Percentiles rank a stretch among this genome's conserved stretches.
These are phyloP conservation scores for Fissipunctia ypsillon DNA, from an alignment of 2,888 invertebrate genomes.

Conservation along the genomic window DNA sequence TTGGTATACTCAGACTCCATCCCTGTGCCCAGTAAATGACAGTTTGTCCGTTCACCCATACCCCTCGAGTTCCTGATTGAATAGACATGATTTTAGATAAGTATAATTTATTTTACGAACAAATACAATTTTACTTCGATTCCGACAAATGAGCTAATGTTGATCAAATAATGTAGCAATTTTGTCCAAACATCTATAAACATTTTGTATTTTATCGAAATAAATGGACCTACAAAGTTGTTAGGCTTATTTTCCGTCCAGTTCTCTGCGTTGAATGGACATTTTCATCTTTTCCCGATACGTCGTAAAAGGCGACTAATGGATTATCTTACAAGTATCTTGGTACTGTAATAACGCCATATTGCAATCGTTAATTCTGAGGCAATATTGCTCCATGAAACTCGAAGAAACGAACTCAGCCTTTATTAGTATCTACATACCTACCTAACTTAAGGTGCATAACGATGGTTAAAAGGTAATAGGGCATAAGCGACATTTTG, in stretches of 20 bases:
- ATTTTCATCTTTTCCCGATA: constrained; percentile 46
- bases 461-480: too few species aligned
- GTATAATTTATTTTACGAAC: constrained; percentile 55
- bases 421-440: background rate
- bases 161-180: constrained; percentile 41
- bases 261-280: background rate
- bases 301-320: constrained; percentile 40
- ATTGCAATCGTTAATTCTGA: constrained; percentile 42
- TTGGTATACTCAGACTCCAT: constrained; percentile 10
- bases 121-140: constrained; percentile 57
- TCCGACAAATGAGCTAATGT: constrained; percentile 42
- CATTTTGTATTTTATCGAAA: constrained; percentile 16
- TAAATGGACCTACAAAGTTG: constrained; percentile 2
- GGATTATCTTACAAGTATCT: constrained; percentile 45
- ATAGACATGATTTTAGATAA: constrained; percentile 53
- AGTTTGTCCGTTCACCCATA: constrained; percentile 40
- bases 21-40: constrained; percentile 50
- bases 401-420: background rate
- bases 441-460: background rate
- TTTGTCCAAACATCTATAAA: constrained; percentile 15
- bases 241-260: background rate
- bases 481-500: too few species aligned
- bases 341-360: constrained; percentile 12
- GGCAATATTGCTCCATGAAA: constrained; percentile 20
- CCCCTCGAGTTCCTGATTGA: constrained; percentile 46